These are phyloP conservation scores for Tuberolachnus salignus DNA, from an alignment of 2,888 invertebrate genomes.

Conservation along the genomic window DNA sequence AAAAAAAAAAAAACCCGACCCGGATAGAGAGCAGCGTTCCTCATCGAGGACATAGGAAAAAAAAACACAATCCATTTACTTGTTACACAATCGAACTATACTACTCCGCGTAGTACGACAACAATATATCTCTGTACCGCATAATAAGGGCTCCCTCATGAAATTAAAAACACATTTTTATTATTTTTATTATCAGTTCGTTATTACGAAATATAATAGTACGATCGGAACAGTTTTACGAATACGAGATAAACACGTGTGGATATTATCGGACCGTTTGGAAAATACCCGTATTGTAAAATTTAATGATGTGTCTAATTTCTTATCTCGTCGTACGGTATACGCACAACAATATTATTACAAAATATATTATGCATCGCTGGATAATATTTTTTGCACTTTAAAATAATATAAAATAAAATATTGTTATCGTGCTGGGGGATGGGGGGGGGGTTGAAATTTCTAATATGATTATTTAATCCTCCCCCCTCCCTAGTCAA, in stretches of 20 bases:
- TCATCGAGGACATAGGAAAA: not conserved
- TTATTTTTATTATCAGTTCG: slow-evolving; percentile 17
- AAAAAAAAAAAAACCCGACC: slow-evolving; percentile 15
- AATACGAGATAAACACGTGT: slow-evolving; percentile 13
- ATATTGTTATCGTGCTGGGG: too few relatives aligned
- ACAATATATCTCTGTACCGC: slow-evolving; percentile 2
- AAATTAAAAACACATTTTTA: not conserved
- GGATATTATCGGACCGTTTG: not conserved
- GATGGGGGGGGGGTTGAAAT: too few relatives aligned
- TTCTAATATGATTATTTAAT: too few relatives aligned
- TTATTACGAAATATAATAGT: not conserved
- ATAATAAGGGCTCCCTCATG: slow-evolving; percentile 49
- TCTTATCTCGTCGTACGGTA: too few relatives aligned
- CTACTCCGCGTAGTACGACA: too few relatives aligned
- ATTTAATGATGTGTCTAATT: too few relatives aligned
- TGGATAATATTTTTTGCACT: too few relatives aligned
- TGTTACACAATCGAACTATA: too few relatives aligned
- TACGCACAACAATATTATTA: too few relatives aligned
- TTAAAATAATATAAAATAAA: too few relatives aligned
- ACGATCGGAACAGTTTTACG: slow-evolving; percentile 25
- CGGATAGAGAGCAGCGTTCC: slow-evolving; percentile 47
- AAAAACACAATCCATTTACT: too few relatives aligned
- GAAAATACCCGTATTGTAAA: slow-evolving; percentile 30
- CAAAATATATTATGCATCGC: too few relatives aligned
- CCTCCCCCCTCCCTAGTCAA: not conserved